These are phyloP conservation scores for Distichodus sexfasciatus DNA, from an alignment of 2,797 vertebrate species.

Conservation along the genomic window DNA sequence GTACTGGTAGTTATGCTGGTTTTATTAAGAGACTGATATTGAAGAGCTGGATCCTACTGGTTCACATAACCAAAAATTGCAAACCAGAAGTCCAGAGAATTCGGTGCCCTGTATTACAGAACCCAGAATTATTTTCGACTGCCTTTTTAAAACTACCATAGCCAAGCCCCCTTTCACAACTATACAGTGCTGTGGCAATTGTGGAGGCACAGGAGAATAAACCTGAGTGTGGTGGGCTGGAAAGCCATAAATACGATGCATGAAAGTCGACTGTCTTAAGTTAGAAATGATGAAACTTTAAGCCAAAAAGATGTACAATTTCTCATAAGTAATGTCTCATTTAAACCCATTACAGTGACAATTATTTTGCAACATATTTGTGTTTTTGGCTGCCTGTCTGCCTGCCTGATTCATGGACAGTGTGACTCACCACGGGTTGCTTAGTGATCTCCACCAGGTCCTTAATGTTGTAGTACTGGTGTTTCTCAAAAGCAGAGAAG, in stretches of 20 bases:
- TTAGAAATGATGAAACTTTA: background rate
- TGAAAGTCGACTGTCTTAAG: background rate
- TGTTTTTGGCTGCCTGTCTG: slow-evolving; percentile 78
- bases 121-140: slow-evolving; percentile 12
- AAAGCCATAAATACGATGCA: background rate
- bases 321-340: background rate
- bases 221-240: background rate
- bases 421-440: slow-evolving; percentile 92
- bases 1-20: background rate
- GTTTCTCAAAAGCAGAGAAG: slow-evolving; percentile 98
- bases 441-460: slow-evolving; percentile 98
- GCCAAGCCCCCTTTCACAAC: background rate
- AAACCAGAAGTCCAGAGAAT: slow-evolving; percentile 76
- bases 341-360: background rate
- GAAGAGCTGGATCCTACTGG: background rate
- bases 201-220: background rate
- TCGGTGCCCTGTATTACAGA: slow-evolving; percentile 11
- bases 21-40: background rate
- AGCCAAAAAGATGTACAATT: background rate
- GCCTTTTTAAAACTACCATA: slow-evolving; percentile 10
- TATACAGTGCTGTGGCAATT: background rate
- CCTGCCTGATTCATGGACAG: slow-evolving; percentile 84
- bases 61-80: slow-evolving; percentile 62
- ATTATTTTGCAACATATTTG: background rate
- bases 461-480: slow-evolving; percentile 98